Conservation (phyloP, 2,888 invertebrate species). For the Aspidiotus destructor region DNA sequence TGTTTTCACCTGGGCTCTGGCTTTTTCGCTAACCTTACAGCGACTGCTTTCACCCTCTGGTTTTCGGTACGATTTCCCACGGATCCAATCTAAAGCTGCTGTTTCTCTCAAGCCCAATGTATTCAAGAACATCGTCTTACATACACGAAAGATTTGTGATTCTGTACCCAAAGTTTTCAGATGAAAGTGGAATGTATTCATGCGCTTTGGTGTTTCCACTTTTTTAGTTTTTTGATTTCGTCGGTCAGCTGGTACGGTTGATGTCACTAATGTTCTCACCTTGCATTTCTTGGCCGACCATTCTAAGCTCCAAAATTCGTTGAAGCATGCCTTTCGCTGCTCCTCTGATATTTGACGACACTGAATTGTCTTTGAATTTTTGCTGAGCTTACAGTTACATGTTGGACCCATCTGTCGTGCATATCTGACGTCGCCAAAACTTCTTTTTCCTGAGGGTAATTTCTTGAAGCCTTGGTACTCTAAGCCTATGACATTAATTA, state of each 20-base stretch:
- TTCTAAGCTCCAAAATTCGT: not conserved
- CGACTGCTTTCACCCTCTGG: not conserved
- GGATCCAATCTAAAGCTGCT: not conserved
- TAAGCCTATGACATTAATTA: no score
- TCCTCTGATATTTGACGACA: not conserved
- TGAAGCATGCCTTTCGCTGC: not conserved
- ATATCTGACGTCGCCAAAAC: no score
- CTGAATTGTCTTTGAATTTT: no score
- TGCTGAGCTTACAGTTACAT: no score
- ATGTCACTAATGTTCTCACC: not conserved
- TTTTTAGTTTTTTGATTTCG: not conserved
- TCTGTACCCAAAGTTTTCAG: not conserved
- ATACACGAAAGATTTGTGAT: not conserved
- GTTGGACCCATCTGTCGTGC: no score
- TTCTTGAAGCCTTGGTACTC: no score
- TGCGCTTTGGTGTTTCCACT: not conserved
- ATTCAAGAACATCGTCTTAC: not conserved
- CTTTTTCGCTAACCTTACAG: not conserved
- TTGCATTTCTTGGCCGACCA: not conserved
- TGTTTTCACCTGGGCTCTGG: not conserved
- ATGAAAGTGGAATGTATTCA: not conserved
- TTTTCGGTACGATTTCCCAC: not conserved
- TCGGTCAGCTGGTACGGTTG: not conserved
- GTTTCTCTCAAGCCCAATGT: not conserved
- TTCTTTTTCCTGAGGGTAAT: no score